These are phyloP conservation scores for Drosophila atripex DNA, from an alignment of 2,888 invertebrate genomes.

Conservation along the genomic window DNA sequence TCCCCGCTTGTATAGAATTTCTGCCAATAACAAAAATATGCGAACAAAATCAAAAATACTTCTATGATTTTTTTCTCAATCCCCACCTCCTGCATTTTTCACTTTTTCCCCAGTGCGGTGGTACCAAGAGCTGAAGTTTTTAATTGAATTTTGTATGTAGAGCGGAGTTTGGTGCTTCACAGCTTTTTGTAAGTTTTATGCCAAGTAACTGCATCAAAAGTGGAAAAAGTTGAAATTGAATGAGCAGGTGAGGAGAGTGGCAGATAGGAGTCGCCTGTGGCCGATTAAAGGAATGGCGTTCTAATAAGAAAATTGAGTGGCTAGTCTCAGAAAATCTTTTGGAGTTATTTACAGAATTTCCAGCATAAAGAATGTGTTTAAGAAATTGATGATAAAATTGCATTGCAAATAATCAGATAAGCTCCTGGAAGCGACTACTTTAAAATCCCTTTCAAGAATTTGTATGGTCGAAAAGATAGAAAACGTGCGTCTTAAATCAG, in stretches of 20 bases:
- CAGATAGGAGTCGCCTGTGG: conserved; percentile 5
- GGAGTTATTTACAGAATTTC: conserved; percentile 4
- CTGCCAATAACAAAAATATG: conserved; percentile 42
- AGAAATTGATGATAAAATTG: background rate
- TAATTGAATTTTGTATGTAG: conserved; percentile 52
- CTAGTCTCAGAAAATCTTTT: conserved; percentile 3
- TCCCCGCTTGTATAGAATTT: conserved; percentile 40
- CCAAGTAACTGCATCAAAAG: conserved; percentile 47
- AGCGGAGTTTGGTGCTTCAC: conserved; percentile 23
- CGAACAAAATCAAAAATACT: conserved; percentile 48
- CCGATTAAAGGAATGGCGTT: conserved; percentile 16
- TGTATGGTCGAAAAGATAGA: background rate
- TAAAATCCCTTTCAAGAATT: background rate
- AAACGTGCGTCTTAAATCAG: background rate
- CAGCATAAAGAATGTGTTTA: conserved; percentile 1
- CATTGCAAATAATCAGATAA: background rate
- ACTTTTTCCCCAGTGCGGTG: background rate
- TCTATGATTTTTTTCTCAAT: conserved; percentile 45
- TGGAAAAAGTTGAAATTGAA: conserved; percentile 44
- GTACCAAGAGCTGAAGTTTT: conserved; percentile 44
- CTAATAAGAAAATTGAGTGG: conserved; percentile 35
- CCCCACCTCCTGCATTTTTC: background rate
- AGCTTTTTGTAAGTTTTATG: conserved; percentile 41
- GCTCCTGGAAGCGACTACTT: background rate
- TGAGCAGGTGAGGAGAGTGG: conserved; percentile 7